Conservation (phyloP, 2,888 invertebrate species). For the Schizotus pectinicornis region DNA sequence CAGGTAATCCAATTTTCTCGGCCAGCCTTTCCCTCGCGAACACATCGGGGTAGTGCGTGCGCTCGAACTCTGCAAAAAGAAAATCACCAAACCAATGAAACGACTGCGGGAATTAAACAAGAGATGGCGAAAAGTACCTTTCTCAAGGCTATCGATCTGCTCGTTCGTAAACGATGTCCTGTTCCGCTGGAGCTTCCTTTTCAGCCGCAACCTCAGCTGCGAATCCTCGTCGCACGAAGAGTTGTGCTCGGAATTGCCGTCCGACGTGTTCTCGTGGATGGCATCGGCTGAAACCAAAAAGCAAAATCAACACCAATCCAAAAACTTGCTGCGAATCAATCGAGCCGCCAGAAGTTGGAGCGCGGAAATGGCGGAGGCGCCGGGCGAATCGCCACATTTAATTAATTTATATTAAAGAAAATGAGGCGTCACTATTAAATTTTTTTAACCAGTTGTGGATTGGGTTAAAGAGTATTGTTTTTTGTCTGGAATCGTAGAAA, state of each 20-base stretch:
- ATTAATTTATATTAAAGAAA: no score
- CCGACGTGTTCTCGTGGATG: constrained; percentile 78
- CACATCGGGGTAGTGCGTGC: constrained; percentile 97
- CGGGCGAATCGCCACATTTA: no score
- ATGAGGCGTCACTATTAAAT: no score
- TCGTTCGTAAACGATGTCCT: constrained; percentile 98
- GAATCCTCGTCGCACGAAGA: constrained; percentile 90
- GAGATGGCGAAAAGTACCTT: constrained; percentile 71
- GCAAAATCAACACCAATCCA: constrained; percentile 6
- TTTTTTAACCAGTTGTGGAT: no score
- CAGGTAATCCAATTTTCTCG: constrained; percentile 96
- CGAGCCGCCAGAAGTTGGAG: no score
- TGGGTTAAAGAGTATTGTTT: no score
- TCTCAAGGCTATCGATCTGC: constrained; percentile 97
- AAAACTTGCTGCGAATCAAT: no score
- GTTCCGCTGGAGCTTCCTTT: constrained; percentile 96
- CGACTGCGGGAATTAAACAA: background rate
- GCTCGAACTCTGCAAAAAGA: constrained; percentile 84
- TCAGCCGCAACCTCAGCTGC: constrained; percentile 90
- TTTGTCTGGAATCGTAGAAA: no score
- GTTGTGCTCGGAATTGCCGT: constrained; percentile 90
- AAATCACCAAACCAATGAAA: constrained; percentile 5
- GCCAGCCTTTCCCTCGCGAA: constrained; percentile 95
- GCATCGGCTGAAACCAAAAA: constrained; percentile 58
- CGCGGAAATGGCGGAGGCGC: no score